Evolutionary conservation across 2,888 invertebrate genomes (phyloP).

Genomic region (Cryptus viduatorius): DNA sequence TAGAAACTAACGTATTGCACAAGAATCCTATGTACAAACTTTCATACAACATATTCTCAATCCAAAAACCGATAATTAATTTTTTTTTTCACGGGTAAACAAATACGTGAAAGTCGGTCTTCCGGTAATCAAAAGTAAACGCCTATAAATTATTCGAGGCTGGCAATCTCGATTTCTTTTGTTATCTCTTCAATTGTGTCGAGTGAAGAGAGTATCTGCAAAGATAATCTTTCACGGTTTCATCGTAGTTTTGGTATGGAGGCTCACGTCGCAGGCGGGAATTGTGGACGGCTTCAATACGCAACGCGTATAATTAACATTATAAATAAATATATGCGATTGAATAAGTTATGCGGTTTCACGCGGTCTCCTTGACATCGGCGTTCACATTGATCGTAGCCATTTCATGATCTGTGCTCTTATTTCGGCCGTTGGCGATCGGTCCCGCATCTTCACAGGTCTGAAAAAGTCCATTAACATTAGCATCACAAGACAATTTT

Average conservation of each 20-base stretch:
- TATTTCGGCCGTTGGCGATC: conserved; percentile 79
- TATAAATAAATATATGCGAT: conserved; percentile 73
- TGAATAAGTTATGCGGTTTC: conserved; percentile 77
- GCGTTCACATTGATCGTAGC: conserved; percentile 78
- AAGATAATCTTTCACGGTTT: conserved; percentile 41
- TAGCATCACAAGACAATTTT: too few species aligned
- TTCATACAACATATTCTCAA: conserved; percentile 76
- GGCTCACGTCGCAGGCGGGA: conserved; percentile 25
- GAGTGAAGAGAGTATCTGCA: not conserved
- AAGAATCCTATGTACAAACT: conserved; percentile 79
- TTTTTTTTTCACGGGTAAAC: conserved; percentile 10
- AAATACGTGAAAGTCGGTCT: conserved; percentile 17
- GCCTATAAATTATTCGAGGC: conserved; percentile 14
- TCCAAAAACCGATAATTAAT: conserved; percentile 49
- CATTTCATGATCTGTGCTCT: conserved; percentile 81
- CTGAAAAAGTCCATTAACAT: conserved; percentile 71
- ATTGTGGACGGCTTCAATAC: conserved; percentile 75
- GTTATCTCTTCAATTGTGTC: conserved; percentile 14
- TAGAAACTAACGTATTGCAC: conserved; percentile 71
- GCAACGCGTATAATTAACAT: conserved; percentile 71
- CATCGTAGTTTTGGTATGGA: conserved; percentile 42
- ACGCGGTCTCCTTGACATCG: conserved; percentile 78
- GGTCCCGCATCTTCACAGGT: conserved; percentile 83
- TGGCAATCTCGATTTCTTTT: not conserved
- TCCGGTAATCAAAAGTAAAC: conserved; percentile 11